Evolutionary conservation across 1,140 invertebrate species (phyloP), one percentile per base, ranked within the genome.

Genomic region (Alviniconcha marisindica): DNA sequence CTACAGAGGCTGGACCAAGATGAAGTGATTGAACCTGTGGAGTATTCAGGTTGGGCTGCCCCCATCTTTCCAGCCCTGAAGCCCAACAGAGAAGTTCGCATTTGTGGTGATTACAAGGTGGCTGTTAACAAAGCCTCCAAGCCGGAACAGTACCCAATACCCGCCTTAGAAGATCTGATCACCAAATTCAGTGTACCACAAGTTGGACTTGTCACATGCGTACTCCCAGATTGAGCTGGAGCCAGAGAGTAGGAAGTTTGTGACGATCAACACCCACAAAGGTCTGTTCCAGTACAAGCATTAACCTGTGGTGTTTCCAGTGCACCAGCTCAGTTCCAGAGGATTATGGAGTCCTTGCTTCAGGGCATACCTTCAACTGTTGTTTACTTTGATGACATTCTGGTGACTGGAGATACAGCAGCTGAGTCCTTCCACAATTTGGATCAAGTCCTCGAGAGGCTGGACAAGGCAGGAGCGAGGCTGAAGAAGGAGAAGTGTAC

Each of bases 271-370:
- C 66, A 93, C 92, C 12, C 91, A 91, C 28, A 89, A 90, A 79
- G 94, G 94, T 2, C 80, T 94, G 21, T 94, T 90, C 83, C 84
- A 86, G 15, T 91, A 93, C 18, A 92, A 92, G 40, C 76, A 93
- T 83, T 95, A 83, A 90, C 92, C 14, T 94, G 94, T 88, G 93
- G 94, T 2, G 89, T 94, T 69, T 42, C 60, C 1, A 14, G 28
- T 15, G 56, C 79, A 63, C 56, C 60, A 69, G 28, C 48, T 15
- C 33, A 28, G n/a, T 81, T 69, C 40, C 63, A 81, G 51, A 40
- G n/a, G 31, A 38, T 48, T 10, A 69, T 66, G 56, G 79, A 81
- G 33, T 40, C 36, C 15, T 38, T 69, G 38, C 63, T 81, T 31
- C 42, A 78, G 33, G 77, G n/a, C n/a, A n/a, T n/a, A n/a, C n/a